Base-by-base conservation (phyloP, 92 coral and sea anemone genomes). In the Actinernus sp. region DNA sequence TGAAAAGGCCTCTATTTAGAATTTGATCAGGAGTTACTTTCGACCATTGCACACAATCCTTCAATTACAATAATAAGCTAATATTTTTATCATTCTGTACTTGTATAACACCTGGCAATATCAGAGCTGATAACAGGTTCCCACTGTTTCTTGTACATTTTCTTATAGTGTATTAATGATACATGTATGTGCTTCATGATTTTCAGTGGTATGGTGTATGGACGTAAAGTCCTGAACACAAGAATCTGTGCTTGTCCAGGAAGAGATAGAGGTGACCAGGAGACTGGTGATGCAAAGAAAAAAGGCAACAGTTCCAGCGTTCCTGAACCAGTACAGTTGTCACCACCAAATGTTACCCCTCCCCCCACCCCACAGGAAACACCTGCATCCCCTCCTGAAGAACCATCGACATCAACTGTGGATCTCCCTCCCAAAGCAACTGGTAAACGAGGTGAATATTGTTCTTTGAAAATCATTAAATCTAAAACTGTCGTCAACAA, bases 231-330 rank as follows among this genome's bases (percentile, higher is more conserved):
- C 1, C 57, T 82, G 25, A 72, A 93, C 54, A 51, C 82, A 3
- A 82, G 98, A 28, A 83, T 87, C 4, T 93, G 98, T 37, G 98
- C 98, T 3, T 93, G 94, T 19, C 98, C 98, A 30, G 98, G 98
- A 0, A 76, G 98, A 31, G 98, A 93, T 55, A 74, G 94, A 48
- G 59, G 56, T 17, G 78, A 32, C 32, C 92, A 90, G 26, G 97
- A 90, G 44, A 61, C 8, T 30, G 9, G 36, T 1, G 88, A 81
- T 1, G 39, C 18, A 18, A 88, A 64, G 9, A 77, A 82, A 19
- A 73, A 70, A 61, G 49, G 29, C 3, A 63, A 56, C 33, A 63
- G 40, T 29, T 39, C 56, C 0, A 49, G 67, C 5, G 76, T 66
- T 6, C 8, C 41, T 16, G 57, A 68, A 7, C 68, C 59, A 21